Conservation (phyloP, 2,888 invertebrate genomes). For the Axea sp. region DNA sequence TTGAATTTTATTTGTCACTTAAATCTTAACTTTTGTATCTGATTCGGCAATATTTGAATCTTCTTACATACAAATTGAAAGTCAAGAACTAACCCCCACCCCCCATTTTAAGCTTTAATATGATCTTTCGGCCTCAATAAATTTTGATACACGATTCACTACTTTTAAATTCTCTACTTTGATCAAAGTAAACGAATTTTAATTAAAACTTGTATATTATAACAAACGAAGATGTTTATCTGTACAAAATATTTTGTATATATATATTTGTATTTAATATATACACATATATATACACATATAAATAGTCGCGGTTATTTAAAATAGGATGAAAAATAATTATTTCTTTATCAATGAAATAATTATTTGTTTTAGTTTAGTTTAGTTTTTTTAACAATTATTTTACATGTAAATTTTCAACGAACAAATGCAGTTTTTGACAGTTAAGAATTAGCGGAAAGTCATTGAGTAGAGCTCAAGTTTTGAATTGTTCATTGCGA, state of each 20-base stretch:
- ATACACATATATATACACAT: conserved; percentile 45
- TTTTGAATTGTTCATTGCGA: conserved; percentile 32
- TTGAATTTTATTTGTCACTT: too few species aligned
- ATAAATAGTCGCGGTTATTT: conserved; percentile 20
- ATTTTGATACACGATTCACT: conserved; percentile 35
- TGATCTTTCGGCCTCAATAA: conserved; percentile 31
- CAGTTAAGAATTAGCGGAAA: conserved; percentile 12
- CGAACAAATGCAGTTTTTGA: conserved; percentile 36
- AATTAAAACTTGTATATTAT: conserved; percentile 16
- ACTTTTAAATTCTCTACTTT: conserved; percentile 1
- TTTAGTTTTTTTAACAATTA: too few species aligned
- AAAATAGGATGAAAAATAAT: conserved; percentile 13
- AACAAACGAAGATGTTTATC: conserved; percentile 42
- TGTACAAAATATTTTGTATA: conserved; percentile 60
- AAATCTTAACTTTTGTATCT: too few species aligned
- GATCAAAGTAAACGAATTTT: conserved; percentile 23
- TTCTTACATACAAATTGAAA: conserved; percentile 20
- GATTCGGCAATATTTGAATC: conserved; percentile 50
- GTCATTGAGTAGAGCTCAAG: conserved; percentile 31
- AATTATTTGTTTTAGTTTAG: conserved; percentile 1
- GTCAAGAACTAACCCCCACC: conserved; percentile 9
- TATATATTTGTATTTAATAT: conserved; percentile 49
- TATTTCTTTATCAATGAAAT: conserved; percentile 13
- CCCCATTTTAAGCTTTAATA: conserved; percentile 48
- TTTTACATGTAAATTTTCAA: too few species aligned